Percentiles rank a stretch among this genome's conserved stretches.
phyloP scores from a whole-genome alignment of 2,113 vertebrate species.

The Carlito syrichta region DNA sequence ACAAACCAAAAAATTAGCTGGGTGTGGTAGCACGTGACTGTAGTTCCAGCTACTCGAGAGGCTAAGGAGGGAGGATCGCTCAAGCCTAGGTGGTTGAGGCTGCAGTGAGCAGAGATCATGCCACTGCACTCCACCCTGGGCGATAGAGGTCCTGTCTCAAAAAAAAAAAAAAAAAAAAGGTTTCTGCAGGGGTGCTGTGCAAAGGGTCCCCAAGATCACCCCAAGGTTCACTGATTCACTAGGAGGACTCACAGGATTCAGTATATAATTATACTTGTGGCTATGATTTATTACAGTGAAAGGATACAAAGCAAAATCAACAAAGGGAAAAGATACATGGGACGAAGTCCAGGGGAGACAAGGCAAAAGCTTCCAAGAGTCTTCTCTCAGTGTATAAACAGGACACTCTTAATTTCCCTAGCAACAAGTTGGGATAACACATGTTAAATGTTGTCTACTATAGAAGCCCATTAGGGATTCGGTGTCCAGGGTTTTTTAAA shows the following conservation, averaged over 20 bases:
- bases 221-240: background rate
- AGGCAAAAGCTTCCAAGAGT: constrained; percentile 14
- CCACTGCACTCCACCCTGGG: no score
- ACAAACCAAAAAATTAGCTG: no score
- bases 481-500: background rate
- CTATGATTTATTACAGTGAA: constrained; percentile 19
- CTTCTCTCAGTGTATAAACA: background rate
- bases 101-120: no score
- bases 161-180: no score
- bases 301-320: constrained; percentile 38
- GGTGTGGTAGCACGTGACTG: no score
- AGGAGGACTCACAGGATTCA: background rate
- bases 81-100: no score
- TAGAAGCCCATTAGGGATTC: constrained; percentile 20
- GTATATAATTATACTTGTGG: background rate
- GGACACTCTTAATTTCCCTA: background rate
- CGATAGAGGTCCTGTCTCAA: no score
- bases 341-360: background rate
- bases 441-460: constrained; percentile 2
- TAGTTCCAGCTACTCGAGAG: no score
- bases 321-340: background rate
- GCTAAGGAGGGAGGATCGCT: no score
- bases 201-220: background rate
- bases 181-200: background rate
- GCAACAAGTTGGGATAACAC: background rate